Base-by-base conservation (phyloP, 2,888 invertebrate species). In the Cerastis leucographa region DNA sequence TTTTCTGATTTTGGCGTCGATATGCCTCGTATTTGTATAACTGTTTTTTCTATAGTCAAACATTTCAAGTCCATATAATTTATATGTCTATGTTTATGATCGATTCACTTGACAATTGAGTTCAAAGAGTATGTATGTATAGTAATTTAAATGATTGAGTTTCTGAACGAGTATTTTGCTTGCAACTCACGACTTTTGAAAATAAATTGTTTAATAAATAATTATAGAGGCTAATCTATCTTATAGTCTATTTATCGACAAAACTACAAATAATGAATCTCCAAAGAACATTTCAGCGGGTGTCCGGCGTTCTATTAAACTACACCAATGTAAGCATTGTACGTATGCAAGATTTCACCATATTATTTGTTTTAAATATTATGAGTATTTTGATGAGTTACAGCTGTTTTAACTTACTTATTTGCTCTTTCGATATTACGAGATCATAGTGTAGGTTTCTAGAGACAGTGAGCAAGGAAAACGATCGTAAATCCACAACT, bases 211-310 rank as follows among this genome's bases (percentile, higher is more conserved):
- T 56, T 4, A 51, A 25, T 9, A 49, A n/a, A 1, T 73, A 62
- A 51, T 25, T 29, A 73, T 35, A 9, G n/a, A 70, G 65, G 40
- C 78, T 82, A 35, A 40, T 78, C 66, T 68, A 40, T 19, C 42
- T 49, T 35, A 40, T 35, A 62, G 19, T 51, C 0, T 17, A 49
- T 35, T 59, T 35, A 51, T 12, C 4, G 0, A 64, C 9, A 51
- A 56, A 74, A 68, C 25, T 42, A 49, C n/a, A 14, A 73, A 69
- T 35, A 44, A 94, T 94, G 94, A 92, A 92, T 80, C 84, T 94
- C 40, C 94, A 93, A 80, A 92, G 90, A 89, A 87, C 89, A 29
- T 87, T 94, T 78, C 91, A 91, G 46, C 92, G 90, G 85, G 76
- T 92, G 17, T 90, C 86, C 79, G 88, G 89, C 54, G 87, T 91